phyloP scores from a whole-genome alignment of 2,888 invertebrate species.

The Limulus polyphemus region DNA sequence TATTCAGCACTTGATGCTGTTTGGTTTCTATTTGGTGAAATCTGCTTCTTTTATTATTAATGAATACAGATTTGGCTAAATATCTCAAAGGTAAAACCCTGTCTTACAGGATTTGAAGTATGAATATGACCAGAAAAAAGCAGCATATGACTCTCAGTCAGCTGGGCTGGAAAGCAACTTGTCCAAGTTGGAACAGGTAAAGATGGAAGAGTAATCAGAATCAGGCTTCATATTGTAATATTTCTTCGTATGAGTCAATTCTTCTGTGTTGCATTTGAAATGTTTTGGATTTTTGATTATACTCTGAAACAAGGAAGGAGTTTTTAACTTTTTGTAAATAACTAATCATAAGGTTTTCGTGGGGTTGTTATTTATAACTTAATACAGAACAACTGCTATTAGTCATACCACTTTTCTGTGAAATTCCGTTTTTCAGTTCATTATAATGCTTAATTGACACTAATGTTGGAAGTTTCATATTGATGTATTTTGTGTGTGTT shows the following conservation, averaged over 20 bases:
- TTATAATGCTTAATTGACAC: too few species aligned
- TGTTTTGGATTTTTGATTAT: neutral
- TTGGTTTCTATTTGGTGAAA: neutral
- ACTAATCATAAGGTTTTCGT: too few species aligned
- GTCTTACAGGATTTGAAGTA: constrained; percentile 46
- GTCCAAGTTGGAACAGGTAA: constrained; percentile 43
- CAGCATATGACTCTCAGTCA: constrained; percentile 51
- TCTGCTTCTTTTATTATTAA: neutral
- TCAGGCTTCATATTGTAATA: neutral
- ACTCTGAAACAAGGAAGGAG: neutral
- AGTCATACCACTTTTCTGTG: too few species aligned
- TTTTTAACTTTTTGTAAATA: too few species aligned
- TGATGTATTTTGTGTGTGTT: too few species aligned
- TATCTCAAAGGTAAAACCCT: neutral
- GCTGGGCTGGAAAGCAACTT: constrained; percentile 45
- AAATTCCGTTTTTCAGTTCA: too few species aligned
- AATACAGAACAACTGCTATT: too few species aligned
- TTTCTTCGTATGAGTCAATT: neutral
- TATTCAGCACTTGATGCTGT: too few species aligned
- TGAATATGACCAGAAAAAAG: constrained; percentile 55
- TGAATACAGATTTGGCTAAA: neutral
- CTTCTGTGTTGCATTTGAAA: neutral
- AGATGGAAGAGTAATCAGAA: constrained; percentile 11
- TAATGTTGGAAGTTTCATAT: too few species aligned
- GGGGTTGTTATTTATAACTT: too few species aligned